Percentiles rank a stretch among this genome's conserved stretches.
Conservation (phyloP, 2,113 vertebrate genomes). For the Pelodiscus sinensis region DNA sequence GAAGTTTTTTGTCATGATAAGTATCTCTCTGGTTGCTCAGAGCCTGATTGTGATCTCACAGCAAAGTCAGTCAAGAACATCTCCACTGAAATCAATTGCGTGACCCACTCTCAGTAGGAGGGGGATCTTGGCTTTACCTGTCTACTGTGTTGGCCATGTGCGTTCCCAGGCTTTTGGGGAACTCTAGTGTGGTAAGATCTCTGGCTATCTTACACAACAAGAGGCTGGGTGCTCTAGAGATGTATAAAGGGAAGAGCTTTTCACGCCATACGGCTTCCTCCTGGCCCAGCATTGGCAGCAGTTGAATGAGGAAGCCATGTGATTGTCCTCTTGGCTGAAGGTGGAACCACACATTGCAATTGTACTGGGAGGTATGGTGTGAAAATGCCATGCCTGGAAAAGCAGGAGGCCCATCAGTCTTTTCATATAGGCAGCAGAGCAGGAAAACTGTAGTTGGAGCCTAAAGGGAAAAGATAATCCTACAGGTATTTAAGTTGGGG, state of each 20-base stretch:
- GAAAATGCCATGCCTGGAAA: not conserved
- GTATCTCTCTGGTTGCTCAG: too few relatives aligned
- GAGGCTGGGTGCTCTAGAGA: not conserved
- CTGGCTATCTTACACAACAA: not conserved
- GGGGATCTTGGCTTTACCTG: too few relatives aligned
- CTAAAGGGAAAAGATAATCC: not conserved
- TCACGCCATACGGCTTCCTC: not conserved
- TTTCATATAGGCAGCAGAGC: not conserved
- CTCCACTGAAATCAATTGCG: not conserved
- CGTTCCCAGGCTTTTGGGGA: not conserved
- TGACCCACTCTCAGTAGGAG: not conserved
- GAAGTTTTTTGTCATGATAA: too few relatives aligned
- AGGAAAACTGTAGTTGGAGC: not conserved
- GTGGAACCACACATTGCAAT: not conserved
- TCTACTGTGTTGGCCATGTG: not conserved
- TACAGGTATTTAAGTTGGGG: not conserved
- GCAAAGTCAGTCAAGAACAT: not conserved
- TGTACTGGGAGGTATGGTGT: not conserved
- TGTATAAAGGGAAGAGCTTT: accelerated
- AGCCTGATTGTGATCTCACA: not conserved
- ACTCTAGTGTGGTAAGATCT: accelerated
- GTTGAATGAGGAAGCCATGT: not conserved
- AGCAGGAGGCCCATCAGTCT: not conserved
- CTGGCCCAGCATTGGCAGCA: not conserved
- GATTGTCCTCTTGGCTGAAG: not conserved